A percentile compares a stretch with the other conserved stretches of the same genome.
Conservation (phyloP, 64 coral and sea anemone genomes). For the Platygyra sinensis region DNA sequence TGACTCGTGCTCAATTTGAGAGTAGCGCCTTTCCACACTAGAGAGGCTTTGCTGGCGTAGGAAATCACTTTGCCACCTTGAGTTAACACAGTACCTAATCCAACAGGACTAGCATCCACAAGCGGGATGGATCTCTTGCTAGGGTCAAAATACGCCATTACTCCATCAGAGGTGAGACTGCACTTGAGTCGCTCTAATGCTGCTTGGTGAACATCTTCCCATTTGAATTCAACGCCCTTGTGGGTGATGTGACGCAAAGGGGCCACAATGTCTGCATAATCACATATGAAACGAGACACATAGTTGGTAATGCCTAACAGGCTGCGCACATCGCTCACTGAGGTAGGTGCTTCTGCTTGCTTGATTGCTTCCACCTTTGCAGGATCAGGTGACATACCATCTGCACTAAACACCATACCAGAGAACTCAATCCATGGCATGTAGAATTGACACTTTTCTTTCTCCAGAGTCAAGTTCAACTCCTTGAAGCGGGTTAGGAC, state of each 20-base stretch:
- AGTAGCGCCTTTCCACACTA: slow-evolving; percentile 34
- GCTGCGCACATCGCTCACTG: too few species aligned
- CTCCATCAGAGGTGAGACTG: slow-evolving; percentile 25
- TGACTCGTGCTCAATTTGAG: slow-evolving; percentile 51
- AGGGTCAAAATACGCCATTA: slow-evolving; percentile 59
- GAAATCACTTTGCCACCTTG: slow-evolving; percentile 36
- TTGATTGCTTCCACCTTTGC: slow-evolving; percentile 22
- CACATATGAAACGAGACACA: slow-evolving; percentile 49
- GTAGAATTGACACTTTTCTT: slow-evolving; percentile 48
- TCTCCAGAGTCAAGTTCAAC: slow-evolving; percentile 34
- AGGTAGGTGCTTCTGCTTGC: too few species aligned
- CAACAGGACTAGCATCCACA: slow-evolving; percentile 61
- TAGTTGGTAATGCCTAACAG: slow-evolving; percentile 33
- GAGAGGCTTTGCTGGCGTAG: slow-evolving; percentile 58
- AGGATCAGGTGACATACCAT: slow-evolving; percentile 32
- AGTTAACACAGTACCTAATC: background rate
- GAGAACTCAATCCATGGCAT: slow-evolving; percentile 52
- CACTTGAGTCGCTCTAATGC: slow-evolving; percentile 19
- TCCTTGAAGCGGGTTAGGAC: slow-evolving; percentile 39
- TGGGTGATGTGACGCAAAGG: slow-evolving; percentile 39
- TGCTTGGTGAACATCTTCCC: slow-evolving; percentile 47
- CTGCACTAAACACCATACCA: slow-evolving; percentile 36
- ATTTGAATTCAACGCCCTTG: slow-evolving; percentile 30
- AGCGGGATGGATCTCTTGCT: background rate
- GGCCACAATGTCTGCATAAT: slow-evolving; percentile 44